Base-by-base conservation (phyloP, 1,140 invertebrate genomes). In the Leptinotarsa defecta region DNA sequence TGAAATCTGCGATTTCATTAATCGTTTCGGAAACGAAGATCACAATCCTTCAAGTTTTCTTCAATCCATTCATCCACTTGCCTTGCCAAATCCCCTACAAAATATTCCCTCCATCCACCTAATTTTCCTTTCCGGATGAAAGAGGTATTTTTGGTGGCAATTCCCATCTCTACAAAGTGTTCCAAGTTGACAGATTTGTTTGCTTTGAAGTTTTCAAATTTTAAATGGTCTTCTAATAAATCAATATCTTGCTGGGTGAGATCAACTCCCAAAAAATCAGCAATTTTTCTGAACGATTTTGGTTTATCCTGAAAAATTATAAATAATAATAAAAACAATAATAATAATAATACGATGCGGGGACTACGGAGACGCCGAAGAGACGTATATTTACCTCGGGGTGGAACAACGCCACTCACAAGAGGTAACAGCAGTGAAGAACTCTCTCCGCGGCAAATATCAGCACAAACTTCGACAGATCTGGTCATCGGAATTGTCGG, bases 131-230 rank as follows among this genome's bases (percentile, higher is more conserved):
- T 76, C 34, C 81, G 22, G 13, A 82, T 75, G 48, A 81, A 82
- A 57, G 70, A 49, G 48, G 81, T 74, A 22, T 68, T 65, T 27
- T 75, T 70, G 3, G 49, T 64, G 1, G 74, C 15, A 52, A 81
- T 70, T 43, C 81, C 81, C 22, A 81, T 19, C 13, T 71, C 57
- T 68, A 75, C 67, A 19, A 77, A 48, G 19, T 67, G 22, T 49
- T 77, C 77, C 17, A 68, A 76, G 62, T 81, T 82, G 19, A 82
- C 80, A 3, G 81, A 81, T 27, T 74, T 77, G 86, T 95, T 95
- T 5, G 89, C 88, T 72, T 91, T 92, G 83, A 95, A 95, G 79
- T 90, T 92, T 22, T 91, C 87, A 78, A 96, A 93, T 79, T 89
- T 88, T 19, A 94, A 87, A 80, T 94, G 91, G 24, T 91, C 84